A percentile compares a stretch with the other conserved stretches of the same genome.
phyloP scores from a whole-genome alignment of 2,797 vertebrate species.

The Rhinichthys osculus region DNA sequence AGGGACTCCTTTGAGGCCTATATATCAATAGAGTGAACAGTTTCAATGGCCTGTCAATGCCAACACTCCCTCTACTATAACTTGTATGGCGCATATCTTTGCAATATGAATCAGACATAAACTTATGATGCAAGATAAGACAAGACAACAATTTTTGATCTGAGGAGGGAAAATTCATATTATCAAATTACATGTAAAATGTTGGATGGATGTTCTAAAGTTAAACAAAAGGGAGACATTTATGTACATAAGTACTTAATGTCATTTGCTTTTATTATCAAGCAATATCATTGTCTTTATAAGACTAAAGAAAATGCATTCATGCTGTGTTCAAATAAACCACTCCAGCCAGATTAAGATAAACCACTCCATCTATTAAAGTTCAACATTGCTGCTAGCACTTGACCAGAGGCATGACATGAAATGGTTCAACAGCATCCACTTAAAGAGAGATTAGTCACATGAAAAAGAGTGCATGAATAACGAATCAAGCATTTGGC shows the following conservation, averaged over 20 bases:
- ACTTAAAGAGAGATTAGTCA: slow-evolving; percentile 39
- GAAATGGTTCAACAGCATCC: slow-evolving; percentile 38
- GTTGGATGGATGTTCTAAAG: slow-evolving; percentile 1
- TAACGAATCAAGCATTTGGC: slow-evolving; percentile 17
- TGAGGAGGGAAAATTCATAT: not conserved
- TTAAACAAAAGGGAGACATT: slow-evolving; percentile 5
- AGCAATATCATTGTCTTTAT: slow-evolving; percentile 1
- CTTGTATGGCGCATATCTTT: slow-evolving; percentile 18
- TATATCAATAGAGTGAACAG: slow-evolving; percentile 95
- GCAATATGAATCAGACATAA: slow-evolving; percentile 23
- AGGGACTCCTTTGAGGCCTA: slow-evolving; percentile 94
- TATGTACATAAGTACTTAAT: slow-evolving; percentile 12
- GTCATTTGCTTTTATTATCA: slow-evolving; percentile 18
- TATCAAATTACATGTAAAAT: not conserved
- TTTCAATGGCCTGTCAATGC: slow-evolving; percentile 81
- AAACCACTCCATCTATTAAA: slow-evolving; percentile 29
- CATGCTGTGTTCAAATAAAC: slow-evolving; percentile 34
- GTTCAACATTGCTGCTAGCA: slow-evolving; percentile 27
- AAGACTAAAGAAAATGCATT: slow-evolving; percentile 12
- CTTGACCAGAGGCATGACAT: slow-evolving; percentile 31
- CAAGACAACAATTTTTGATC: not conserved
- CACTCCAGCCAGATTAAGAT: slow-evolving; percentile 9
- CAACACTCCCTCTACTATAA: slow-evolving; percentile 34
- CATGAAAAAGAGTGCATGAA: slow-evolving; percentile 21
- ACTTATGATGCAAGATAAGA: not conserved